Conservation (phyloP, 2,113 vertebrate species). For the Austrofundulus limnaeus region DNA sequence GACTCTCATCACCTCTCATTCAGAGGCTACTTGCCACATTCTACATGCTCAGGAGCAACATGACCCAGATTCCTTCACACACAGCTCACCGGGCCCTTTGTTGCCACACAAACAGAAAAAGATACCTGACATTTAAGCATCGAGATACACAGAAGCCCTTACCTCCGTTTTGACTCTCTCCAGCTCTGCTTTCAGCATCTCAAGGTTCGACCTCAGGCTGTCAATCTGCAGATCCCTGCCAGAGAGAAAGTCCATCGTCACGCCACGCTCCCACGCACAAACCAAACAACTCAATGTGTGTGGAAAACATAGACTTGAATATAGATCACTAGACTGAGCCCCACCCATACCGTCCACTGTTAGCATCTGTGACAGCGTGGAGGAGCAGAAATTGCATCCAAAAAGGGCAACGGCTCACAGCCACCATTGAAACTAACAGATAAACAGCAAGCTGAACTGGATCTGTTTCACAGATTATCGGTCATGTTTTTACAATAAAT, state of each 20-base stretch:
- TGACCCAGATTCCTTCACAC: slow-evolving; percentile 55
- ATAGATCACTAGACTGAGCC: too few relatives aligned
- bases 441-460: too few relatives aligned
- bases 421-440: too few relatives aligned
- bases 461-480: too few relatives aligned
- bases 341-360: too few relatives aligned
- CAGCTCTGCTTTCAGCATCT: slow-evolving; percentile 84
- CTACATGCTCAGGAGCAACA: slow-evolving; percentile 46
- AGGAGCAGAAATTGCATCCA: too few relatives aligned
- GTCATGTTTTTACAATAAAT: too few relatives aligned
- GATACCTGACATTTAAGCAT: slow-evolving; percentile 1
- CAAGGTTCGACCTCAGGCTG: slow-evolving; percentile 86
- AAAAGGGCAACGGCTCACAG: too few relatives aligned
- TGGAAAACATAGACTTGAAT: too few relatives aligned
- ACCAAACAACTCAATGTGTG: background rate
- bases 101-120: slow-evolving; percentile 1
- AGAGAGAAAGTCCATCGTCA: slow-evolving; percentile 16
- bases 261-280: background rate
- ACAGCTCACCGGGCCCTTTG: slow-evolving; percentile 13
- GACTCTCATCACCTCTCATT: slow-evolving; percentile 25
- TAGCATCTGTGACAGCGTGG: too few relatives aligned
- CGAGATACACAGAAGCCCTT: slow-evolving; percentile 3
- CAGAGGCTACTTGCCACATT: slow-evolving; percentile 63
- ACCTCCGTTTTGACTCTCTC: slow-evolving; percentile 93
- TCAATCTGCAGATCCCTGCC: slow-evolving; percentile 91